Conservation (phyloP, 2,888 invertebrate species). For the Teinopalpus imperialis region DNA sequence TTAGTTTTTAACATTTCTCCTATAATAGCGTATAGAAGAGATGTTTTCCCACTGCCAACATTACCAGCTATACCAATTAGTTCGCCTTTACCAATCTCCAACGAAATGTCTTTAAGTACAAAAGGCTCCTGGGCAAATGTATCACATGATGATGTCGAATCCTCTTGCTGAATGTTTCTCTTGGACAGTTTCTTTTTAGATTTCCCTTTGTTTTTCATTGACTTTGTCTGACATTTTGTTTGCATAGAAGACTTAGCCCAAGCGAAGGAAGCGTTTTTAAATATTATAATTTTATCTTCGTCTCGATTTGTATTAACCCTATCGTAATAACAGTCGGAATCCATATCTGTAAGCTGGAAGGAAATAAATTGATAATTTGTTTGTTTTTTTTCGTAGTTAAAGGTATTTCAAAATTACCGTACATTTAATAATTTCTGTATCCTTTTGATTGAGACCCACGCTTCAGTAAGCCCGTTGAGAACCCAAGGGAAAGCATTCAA, state of each 20-base stretch:
- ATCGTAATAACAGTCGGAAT: constrained; percentile 84
- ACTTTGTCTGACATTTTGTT: constrained; percentile 44
- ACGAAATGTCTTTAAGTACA: constrained; percentile 52
- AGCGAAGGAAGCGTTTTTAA: constrained; percentile 83
- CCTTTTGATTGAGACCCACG: constrained; percentile 95
- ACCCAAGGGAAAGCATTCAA: constrained; percentile 99
- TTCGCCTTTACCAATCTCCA: constrained; percentile 83
- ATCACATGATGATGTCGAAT: constrained; percentile 56
- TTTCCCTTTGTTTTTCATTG: constrained; percentile 75
- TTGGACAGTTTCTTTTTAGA: constrained; percentile 63
- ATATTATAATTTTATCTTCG: constrained; percentile 79
- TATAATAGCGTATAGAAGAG: constrained; percentile 90
- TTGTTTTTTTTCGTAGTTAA: too few species aligned
- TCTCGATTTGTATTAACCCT: constrained; percentile 70
- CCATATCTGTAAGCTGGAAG: constrained; percentile 83
- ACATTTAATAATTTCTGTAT: constrained; percentile 91
- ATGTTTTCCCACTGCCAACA: constrained; percentile 96
- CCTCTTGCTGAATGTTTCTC: constrained; percentile 49
- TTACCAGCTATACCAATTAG: constrained; percentile 93
- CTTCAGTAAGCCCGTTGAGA: constrained; percentile 96
- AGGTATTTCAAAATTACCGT: constrained; percentile 49
- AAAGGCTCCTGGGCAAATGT: constrained; percentile 49
- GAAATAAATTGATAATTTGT: too few species aligned
- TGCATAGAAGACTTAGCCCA: constrained; percentile 73
- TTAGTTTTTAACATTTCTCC: constrained; percentile 89